Conservation (phyloP, 2,797 vertebrate species). For the Acipenser transmontanus region DNA sequence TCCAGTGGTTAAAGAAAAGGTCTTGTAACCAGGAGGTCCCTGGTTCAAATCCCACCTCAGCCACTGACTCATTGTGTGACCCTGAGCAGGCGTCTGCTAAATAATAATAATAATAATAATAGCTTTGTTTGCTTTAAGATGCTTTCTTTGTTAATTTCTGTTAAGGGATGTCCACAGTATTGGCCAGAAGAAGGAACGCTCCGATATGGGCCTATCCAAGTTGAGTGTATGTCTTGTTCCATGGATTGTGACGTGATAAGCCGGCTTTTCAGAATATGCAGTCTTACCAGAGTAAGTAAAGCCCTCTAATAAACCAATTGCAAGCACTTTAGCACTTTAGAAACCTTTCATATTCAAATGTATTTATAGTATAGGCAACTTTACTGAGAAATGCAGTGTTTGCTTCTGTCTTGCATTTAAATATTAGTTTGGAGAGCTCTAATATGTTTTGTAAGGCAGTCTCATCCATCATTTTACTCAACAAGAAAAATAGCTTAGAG, state of each 20-base stretch:
- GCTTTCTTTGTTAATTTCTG: too few relatives aligned
- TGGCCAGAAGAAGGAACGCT: constrained; percentile 95
- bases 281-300: constrained; percentile 84
- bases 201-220: constrained; percentile 91
- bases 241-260: constrained; percentile 97
- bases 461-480: background rate
- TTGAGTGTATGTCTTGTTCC: constrained; percentile 94
- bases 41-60: too few relatives aligned
- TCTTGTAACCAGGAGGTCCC: too few relatives aligned
- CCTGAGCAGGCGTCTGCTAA: too few relatives aligned
- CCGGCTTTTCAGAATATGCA: constrained; percentile 96
- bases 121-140: too few relatives aligned
- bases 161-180: constrained; percentile 88
- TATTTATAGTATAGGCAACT: background rate
- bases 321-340: background rate
- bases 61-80: too few relatives aligned
- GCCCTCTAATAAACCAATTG: background rate
- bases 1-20: too few relatives aligned
- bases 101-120: too few relatives aligned
- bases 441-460: background rate
- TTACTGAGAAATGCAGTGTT: background rate
- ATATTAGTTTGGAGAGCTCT: background rate
- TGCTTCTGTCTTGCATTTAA: background rate
- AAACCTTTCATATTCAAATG: constrained; percentile 1
- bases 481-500: too few relatives aligned